Evolutionary conservation across 2,888 invertebrate genomes (phyloP), one percentile per base, ranked within the genome.

Genomic region (Cheilosia variabilis): DNA sequence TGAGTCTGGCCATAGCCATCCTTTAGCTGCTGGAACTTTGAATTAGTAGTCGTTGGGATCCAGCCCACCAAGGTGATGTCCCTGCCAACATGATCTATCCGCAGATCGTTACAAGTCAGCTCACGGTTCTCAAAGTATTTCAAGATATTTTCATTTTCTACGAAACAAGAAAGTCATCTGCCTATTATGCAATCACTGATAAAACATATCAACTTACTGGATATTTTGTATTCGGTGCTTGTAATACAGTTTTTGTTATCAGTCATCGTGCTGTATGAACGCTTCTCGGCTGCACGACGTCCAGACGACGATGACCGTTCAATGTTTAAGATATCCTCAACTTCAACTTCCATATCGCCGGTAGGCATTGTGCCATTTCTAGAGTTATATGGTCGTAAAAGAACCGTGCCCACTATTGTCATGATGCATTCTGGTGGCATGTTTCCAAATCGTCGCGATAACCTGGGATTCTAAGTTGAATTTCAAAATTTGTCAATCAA

Each of bases 1-100:
- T 93, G 93, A 0, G 92, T 92, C 60, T 91, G 91, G 0, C 93
- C 93, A 83, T 93, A 92, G 13, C 93, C 93, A 88, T 93, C 93
- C 81, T 91, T 91, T 0, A 93, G 82, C 78, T 93, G 92, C 63
- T 92, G 89, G 87, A 93, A 93, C 87, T 92, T 92, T 4, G 90
- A 89, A 55, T 90, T 90, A 34, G 90, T 90, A 2, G 90, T 89
- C 0, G 89, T 88, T 34, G 92, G 90, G 57, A 92, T 87, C 93
- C 93, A 93, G 1, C 93, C 93, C 13, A 93, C 91, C 17, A 93
- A 80, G 0, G 90, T 89, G 0, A 93, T 90, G 17, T 87, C 86
- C 77, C 90, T 90, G 15, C 92, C 92, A 24, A 91, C 91, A 88
- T 92, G 91, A 2, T 89, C 89, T n/a, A 88, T 88, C 0, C 92